Base-by-base conservation (phyloP, 2,797 vertebrate species). In the Sylvia borin region DNA sequence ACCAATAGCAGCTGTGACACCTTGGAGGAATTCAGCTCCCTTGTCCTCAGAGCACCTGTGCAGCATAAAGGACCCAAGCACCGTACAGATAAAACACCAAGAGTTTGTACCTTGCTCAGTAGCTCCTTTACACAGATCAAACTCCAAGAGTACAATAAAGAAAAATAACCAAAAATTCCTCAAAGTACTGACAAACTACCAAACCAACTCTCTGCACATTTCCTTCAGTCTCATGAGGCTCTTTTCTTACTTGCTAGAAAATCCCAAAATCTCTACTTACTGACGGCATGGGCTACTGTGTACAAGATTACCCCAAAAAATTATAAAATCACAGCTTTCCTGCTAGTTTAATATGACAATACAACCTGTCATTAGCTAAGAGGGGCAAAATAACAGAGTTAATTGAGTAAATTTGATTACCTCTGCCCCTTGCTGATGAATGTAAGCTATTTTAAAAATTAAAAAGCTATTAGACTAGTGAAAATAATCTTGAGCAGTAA, bases 381-480 rank as follows among this genome's bases (percentile, higher is more conserved):
- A 67, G 74, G 43, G 29, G 71, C 65, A 71, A 88, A 92, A 93
- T 43, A 70, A 68, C 48, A 36, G 31, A 40, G 53, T 24, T 67
- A 38, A 20, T 70, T 67, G 47, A 95, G 57, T 78, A 76, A 40
- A 86, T 93, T 77, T 86, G 79, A 96, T 80, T 91, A 85, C 16
- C 47, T 76, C 75, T 55, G 90, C 95, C 95, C 83, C 66, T 92
- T 90, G 74, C 43, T 94, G 94, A 97, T 96, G 83, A 96, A 95
- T 79, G 94, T 50, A 95, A 97, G 89, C 7, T 82, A 74, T 94
- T 94, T 89, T n/a, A 21, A 27, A 90, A 97, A 97, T 96, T 96
- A 84, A 97, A 97, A 97, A 96, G 79, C 93, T 93, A 96, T 97
- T 97, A 96, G 76, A 77, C 85, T 90, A 95, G 90, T 93, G 95